These are phyloP conservation scores for Spheniscus mendiculus DNA, from an alignment of 2,113 vertebrate species.

Conservation along the genomic window DNA sequence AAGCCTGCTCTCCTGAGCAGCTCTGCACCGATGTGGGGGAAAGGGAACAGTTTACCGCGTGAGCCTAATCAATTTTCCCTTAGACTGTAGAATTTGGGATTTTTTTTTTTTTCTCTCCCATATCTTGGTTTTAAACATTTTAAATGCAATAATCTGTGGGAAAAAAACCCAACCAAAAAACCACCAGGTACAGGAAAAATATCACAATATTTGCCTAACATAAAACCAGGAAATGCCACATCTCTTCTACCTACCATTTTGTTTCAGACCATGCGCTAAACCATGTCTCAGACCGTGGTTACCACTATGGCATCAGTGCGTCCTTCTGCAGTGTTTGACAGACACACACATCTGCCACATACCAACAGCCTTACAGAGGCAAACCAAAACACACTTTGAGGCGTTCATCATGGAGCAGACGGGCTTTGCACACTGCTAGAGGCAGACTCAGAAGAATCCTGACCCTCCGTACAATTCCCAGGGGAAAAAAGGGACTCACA, in stretches of 20 bases:
- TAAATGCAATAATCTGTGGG: neutral
- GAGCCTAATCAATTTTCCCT: neutral
- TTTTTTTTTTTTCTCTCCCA: neutral
- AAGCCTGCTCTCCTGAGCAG: neutral
- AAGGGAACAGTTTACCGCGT: accelerated
- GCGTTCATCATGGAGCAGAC: neutral
- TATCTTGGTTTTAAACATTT: neutral
- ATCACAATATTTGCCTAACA: neutral
- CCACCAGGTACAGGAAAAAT: neutral
- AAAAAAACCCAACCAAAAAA: neutral
- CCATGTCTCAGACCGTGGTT: neutral
- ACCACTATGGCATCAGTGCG: neutral
- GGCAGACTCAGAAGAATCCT: neutral
- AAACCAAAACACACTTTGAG: neutral
- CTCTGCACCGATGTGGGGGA: neutral
- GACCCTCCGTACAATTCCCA: neutral
- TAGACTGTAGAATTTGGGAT: neutral
- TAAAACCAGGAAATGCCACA: neutral
- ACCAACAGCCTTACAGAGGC: neutral
- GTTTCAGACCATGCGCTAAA: neutral
- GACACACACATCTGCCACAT: neutral
- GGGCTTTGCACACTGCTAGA: neutral
- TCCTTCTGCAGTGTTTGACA: neutral
- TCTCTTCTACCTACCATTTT: neutral
- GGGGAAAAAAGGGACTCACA: neutral